These are phyloP conservation scores for Notoglanidium macrostoma DNA, from an alignment of 2,797 vertebrate species.

Conservation along the genomic window DNA sequence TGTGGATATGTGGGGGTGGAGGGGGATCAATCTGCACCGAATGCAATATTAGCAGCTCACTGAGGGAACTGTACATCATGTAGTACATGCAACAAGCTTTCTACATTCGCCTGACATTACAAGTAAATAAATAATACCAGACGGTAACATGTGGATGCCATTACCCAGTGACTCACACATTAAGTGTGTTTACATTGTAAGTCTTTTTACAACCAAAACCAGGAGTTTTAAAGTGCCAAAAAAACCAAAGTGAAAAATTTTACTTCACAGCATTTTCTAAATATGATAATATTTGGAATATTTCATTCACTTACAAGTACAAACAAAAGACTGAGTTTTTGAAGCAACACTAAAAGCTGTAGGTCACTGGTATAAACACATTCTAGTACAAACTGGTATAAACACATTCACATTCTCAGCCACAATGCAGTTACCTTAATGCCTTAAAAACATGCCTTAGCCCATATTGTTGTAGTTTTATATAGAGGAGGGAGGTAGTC, in stretches of 20 bases:
- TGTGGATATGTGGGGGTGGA: constrained; percentile 43
- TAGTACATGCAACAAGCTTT: background rate
- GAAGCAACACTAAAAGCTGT: background rate
- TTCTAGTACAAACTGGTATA: background rate
- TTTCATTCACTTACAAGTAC: constrained; percentile 1
- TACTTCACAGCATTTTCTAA: background rate
- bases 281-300: constrained; percentile 11
- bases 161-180: background rate
- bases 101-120: constrained; percentile 33
- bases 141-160: constrained; percentile 23
- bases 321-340: background rate
- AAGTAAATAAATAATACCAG: constrained; percentile 33
- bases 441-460: background rate
- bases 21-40: constrained; percentile 48
- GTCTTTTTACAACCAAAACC: background rate
- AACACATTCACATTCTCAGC: background rate
- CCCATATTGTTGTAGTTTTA: background rate
- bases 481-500: background rate
- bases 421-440: background rate
- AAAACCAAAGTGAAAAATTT: background rate
- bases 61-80: constrained; percentile 6
- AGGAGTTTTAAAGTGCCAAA: background rate
- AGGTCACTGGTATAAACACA: background rate
- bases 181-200: constrained; percentile 6
- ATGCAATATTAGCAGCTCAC: constrained; percentile 28